A percentile compares a stretch with the other conserved stretches of the same genome.
phyloP scores from a whole-genome alignment of 1,140 invertebrate species.

The Brachionus manjavacas region DNA sequence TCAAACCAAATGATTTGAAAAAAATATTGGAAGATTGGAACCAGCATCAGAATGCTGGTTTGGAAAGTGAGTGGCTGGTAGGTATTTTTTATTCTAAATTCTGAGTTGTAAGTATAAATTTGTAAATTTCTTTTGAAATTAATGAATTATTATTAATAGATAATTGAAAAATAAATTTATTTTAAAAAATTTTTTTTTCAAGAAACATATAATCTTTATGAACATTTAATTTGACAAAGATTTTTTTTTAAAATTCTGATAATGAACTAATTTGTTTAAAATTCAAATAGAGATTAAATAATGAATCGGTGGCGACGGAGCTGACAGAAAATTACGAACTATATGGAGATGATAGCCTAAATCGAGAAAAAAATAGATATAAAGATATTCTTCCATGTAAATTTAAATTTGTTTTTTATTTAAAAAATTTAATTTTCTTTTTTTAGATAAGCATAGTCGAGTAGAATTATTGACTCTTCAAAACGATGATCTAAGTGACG shows the following conservation, averaged over 20 bases:
- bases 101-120: no score
- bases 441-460: slow-evolving; percentile 1
- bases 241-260: not conserved
- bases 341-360: not conserved
- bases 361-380: slow-evolving; percentile 21
- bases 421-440: not conserved
- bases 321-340: not conserved
- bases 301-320: not conserved
- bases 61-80: not conserved
- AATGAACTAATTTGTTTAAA: not conserved
- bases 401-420: not conserved
- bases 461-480: not conserved
- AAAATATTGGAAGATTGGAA: slow-evolving; percentile 11
- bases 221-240: no score
- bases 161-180: no score
- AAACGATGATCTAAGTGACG: slow-evolving; percentile 43
- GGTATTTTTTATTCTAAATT: not conserved
- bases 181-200: no score
- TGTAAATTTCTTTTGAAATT: not conserved
- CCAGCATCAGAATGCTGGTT: not conserved
- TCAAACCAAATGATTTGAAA: not conserved
- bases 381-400: slow-evolving; percentile 28
- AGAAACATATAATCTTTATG: no score
- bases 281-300: not conserved
- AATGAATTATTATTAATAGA: no score